phyloP scores from a whole-genome alignment of 2,797 vertebrate genomes.

The Peromyscus nudipes region DNA sequence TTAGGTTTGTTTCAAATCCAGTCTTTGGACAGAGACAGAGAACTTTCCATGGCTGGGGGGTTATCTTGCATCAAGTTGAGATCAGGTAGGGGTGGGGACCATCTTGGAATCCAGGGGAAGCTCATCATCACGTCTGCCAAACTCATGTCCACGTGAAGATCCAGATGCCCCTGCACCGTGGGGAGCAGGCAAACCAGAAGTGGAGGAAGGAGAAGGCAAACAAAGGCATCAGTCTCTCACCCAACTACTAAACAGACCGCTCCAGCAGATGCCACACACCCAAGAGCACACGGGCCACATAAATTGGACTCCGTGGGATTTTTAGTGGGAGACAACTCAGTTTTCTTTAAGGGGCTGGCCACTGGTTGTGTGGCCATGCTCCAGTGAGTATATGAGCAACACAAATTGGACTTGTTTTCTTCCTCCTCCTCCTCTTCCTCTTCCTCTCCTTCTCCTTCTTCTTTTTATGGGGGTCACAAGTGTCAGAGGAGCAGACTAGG shows the following conservation, averaged over 20 bases:
- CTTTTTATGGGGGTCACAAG: not conserved
- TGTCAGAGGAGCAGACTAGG: not conserved
- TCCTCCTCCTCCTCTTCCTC: no score
- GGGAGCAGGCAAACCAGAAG: not conserved
- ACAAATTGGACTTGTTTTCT: not conserved
- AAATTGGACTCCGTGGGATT: not conserved
- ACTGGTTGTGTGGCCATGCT: not conserved
- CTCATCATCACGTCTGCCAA: not conserved
- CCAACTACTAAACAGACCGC: not conserved
- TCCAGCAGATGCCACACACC: not conserved
- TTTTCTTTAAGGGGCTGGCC: not conserved
- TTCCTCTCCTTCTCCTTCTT: not conserved
- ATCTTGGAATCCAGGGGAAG: not conserved
- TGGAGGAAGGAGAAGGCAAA: not conserved
- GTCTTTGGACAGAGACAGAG: not conserved
- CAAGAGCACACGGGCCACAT: not conserved
- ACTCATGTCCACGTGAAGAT: not conserved
- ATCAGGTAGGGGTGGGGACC: accelerated
- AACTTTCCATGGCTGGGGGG: not conserved
- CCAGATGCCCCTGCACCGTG: not conserved
- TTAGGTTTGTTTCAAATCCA: not conserved
- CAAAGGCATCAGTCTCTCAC: not conserved
- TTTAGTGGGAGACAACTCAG: not conserved
- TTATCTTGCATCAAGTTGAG: not conserved
- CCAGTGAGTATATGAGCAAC: not conserved